A percentile compares a stretch with the other conserved stretches of the same genome.
phyloP scores from a whole-genome alignment of 2,888 invertebrate species.

The Psococerastis gibbosa region DNA sequence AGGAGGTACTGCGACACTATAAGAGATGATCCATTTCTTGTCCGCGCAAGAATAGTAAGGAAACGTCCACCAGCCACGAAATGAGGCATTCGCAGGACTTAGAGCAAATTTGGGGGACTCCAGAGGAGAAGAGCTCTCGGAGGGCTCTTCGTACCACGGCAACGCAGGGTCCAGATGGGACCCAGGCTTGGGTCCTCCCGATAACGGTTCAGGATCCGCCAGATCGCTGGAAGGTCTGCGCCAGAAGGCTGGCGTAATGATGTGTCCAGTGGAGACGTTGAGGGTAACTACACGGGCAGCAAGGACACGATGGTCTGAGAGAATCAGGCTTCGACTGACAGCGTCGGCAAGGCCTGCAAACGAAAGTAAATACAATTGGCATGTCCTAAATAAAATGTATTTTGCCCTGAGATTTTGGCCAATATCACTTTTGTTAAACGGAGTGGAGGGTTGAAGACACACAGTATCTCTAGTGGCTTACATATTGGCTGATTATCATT shows the following conservation, averaged over 20 bases:
- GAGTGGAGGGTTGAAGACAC: too few species aligned
- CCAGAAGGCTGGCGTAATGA: conserved; percentile 40
- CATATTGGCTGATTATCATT: too few species aligned
- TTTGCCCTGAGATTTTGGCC: too few species aligned
- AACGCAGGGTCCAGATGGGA: conserved; percentile 42
- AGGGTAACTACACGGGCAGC: conserved; percentile 39
- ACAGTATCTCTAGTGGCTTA: too few species aligned
- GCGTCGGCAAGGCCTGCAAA: conserved; percentile 48
- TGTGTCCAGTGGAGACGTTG: conserved; percentile 37
- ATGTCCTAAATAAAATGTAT: too few species aligned
- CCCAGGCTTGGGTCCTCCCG: conserved; percentile 26
- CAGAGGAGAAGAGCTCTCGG: conserved; percentile 36
- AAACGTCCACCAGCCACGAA: conserved; percentile 69
- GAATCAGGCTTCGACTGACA: conserved; percentile 49
- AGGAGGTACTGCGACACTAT: conserved; percentile 49
- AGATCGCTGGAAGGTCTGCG: conserved; percentile 22
- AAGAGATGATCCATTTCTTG: conserved; percentile 66
- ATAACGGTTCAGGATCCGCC: conserved; percentile 24
- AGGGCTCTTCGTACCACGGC: conserved; percentile 50
- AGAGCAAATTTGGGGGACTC: conserved; percentile 51
- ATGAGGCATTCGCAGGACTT: conserved; percentile 39
- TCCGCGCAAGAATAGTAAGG: conserved; percentile 72
- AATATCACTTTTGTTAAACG: too few species aligned
- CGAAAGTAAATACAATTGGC: too few species aligned
- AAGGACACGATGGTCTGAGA: conserved; percentile 36